A percentile compares a stretch with the other conserved stretches of the same genome.
Conservation (phyloP, 1,140 invertebrate species). For the Philaenus spumarius region DNA sequence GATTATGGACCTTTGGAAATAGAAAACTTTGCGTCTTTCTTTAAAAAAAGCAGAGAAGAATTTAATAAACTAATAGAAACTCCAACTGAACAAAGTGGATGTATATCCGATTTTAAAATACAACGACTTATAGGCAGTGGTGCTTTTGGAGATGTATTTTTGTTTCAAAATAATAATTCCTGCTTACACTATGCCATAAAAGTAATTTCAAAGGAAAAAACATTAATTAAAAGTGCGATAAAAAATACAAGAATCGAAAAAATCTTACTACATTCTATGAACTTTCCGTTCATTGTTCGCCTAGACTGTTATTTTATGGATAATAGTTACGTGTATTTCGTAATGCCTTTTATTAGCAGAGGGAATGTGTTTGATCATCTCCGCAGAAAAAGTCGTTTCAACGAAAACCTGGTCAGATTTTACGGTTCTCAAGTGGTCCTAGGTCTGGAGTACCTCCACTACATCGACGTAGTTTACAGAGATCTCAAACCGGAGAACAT, state of each 20-base stretch:
- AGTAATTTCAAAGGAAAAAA: slow-evolving; percentile 79
- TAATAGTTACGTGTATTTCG: slow-evolving; percentile 74
- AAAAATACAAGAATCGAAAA: slow-evolving; percentile 82
- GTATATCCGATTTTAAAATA: slow-evolving; percentile 33
- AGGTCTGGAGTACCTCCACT: slow-evolving; percentile 91
- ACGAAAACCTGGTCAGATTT: slow-evolving; percentile 76
- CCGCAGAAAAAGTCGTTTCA: slow-evolving; percentile 52
- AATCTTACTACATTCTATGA: slow-evolving; percentile 67
- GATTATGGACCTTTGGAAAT: too few species aligned
- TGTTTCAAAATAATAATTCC: slow-evolving; percentile 56
- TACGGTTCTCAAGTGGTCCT: slow-evolving; percentile 89
- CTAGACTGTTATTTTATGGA: slow-evolving; percentile 82
- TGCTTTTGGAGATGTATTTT: slow-evolving; percentile 81
- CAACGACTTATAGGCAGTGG: slow-evolving; percentile 67
- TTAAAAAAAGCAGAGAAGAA: too few species aligned
- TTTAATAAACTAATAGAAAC: too few species aligned
- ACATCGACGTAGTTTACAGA: slow-evolving; percentile 81
- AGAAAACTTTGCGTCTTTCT: too few species aligned
- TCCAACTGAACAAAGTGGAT: too few species aligned
- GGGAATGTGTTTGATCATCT: slow-evolving; percentile 80
- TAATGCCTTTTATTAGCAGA: slow-evolving; percentile 71
- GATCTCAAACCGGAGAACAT: slow-evolving; percentile 97
- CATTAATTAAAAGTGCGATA: slow-evolving; percentile 80
- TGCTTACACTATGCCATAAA: slow-evolving; percentile 78
- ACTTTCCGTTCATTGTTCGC: slow-evolving; percentile 78